phyloP scores from a whole-genome alignment of 1,140 invertebrate species.

The Papilio polyxenes region DNA sequence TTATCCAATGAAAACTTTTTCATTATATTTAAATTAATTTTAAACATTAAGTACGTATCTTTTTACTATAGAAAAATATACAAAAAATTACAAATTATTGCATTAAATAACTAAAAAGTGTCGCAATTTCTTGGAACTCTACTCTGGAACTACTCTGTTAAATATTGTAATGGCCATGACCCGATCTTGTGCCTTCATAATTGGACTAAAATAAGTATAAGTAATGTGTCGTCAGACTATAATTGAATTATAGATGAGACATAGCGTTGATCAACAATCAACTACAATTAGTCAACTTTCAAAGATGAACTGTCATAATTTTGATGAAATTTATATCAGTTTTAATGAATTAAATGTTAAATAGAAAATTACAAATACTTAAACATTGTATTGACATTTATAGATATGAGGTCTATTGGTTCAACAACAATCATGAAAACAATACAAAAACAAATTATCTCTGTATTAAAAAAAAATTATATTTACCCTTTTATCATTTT shows the following conservation, averaged over 20 bases:
- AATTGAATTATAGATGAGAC: neutral
- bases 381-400: too few relatives aligned
- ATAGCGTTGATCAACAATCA: neutral
- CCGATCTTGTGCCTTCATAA: neutral
- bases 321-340: neutral
- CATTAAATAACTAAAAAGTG: neutral
- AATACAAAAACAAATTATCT: neutral
- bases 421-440: neutral
- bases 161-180: slow-evolving; percentile 27
- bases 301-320: neutral
- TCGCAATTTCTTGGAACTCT: neutral
- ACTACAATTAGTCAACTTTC: neutral
- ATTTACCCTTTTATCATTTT: slow-evolving; percentile 92
- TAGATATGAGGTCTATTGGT: too few relatives aligned
- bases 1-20: too few relatives aligned
- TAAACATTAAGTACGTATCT: too few relatives aligned
- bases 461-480: slow-evolving; percentile 42
- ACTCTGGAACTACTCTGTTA: neutral
- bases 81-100: neutral
- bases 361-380: too few relatives aligned
- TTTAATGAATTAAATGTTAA: neutral
- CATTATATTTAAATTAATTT: too few relatives aligned
- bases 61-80: too few relatives aligned
- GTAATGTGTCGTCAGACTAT: neutral
- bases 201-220: slow-evolving; percentile 30